Base-by-base conservation (phyloP, 2,113 vertebrate genomes). In the Corythoichthys haematopterus region DNA sequence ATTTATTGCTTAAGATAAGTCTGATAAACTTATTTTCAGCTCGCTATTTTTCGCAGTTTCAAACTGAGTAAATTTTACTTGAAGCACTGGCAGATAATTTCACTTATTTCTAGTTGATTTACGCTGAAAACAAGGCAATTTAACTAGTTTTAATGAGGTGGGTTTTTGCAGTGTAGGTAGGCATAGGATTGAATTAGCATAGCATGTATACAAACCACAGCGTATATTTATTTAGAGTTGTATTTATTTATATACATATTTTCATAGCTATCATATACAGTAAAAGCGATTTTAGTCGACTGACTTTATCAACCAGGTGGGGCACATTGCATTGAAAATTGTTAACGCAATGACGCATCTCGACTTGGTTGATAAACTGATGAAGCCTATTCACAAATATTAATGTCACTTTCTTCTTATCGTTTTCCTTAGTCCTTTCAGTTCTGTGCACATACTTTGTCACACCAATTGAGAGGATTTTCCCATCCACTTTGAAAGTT, bases 381-480 rank as follows among this genome's bases (percentile, higher is more conserved):
- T 10, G 3, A 55, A 33, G 52, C 16, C 20, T 33, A 20, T 52
- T n/a, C n/a, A 55, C 52, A 28, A 55, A 3, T 2, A 55, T 33
- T 11, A 55, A 55, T 2, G 9, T 20, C 9, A 20, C 8, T 55
- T 55, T 1, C 6, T 10, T 7, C 51, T 20, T 33, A n/a, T 56
- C 33, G 4, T 35, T 3, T 56, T 12, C 13, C 13, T 13, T 4
- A 13, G 12, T 59, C 51, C 11, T 58, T 50, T 35, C 36, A 35
- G 4, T 28, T 3, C 38, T 15, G 3, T 60, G 20, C 36, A 36
- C 1, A 46, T 0, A 11, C 35, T 4, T 3, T 60, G 35, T 35
- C 28, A 20, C 37, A 20, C 11, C 28, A 59, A 57, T 45, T 7
- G 52, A 28, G 8, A 10, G 52, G 52, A 55, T 68, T 70, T 70